Evolutionary conservation across 64 coral and sea anemone species (phyloP).

Genomic region (Acropora yongei): DNA sequence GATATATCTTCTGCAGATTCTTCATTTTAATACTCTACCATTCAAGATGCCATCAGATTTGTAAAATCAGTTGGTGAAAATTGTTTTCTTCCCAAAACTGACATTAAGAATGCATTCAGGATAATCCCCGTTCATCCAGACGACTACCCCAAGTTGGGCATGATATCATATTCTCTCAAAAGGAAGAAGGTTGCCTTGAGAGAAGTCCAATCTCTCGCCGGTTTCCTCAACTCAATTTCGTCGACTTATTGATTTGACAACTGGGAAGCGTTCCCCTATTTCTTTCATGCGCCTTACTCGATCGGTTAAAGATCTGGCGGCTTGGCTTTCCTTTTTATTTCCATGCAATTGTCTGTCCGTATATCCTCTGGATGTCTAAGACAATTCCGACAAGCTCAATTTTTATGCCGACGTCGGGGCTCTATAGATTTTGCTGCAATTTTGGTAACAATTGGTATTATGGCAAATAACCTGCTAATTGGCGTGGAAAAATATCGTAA

Average conservation of each 20-base stretch:
- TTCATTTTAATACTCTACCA: conserved; percentile 11
- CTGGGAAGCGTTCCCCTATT: not conserved
- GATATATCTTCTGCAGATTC: conserved; percentile 26
- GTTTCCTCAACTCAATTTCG: conserved; percentile 64
- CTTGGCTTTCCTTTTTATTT: conserved; percentile 60
- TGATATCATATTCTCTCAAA: conserved; percentile 36
- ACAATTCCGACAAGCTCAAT: conserved; percentile 22
- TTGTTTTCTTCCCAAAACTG: conserved; percentile 59
- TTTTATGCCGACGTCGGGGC: conserved; percentile 52
- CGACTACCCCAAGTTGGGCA: conserved; percentile 16
- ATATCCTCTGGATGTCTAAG: conserved; percentile 50
- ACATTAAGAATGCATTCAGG: conserved; percentile 59
- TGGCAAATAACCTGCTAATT: conserved; percentile 45
- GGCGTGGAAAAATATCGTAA: conserved; percentile 38
- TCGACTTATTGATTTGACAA: conserved; percentile 71
- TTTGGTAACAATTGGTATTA: conserved; percentile 66
- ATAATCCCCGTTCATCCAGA: conserved; percentile 42
- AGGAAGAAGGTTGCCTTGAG: conserved; percentile 32
- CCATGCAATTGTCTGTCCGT: conserved; percentile 49
- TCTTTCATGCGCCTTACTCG: conserved; percentile 48
- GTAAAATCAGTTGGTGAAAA: not conserved
- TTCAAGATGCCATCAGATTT: conserved; percentile 11
- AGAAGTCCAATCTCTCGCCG: conserved; percentile 46
- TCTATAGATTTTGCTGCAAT: conserved; percentile 48
- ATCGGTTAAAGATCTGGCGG: conserved; percentile 17